These are phyloP conservation scores for Thyatira batis DNA, from an alignment of 2,888 invertebrate genomes.

Conservation along the genomic window DNA sequence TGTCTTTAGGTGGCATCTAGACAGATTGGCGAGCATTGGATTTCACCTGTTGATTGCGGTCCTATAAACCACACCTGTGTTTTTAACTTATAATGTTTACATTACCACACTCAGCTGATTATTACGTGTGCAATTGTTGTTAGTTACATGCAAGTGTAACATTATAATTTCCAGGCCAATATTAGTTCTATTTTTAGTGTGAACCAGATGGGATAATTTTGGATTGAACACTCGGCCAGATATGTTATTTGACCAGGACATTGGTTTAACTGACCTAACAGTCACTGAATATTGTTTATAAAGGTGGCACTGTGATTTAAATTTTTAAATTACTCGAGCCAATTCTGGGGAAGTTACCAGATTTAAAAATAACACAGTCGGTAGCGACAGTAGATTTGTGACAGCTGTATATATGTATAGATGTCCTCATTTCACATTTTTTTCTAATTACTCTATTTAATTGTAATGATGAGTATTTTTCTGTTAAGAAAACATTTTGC, in stretches of 20 bases:
- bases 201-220: conserved; percentile 59
- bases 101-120: conserved; percentile 26
- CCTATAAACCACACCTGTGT: conserved; percentile 37
- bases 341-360: conserved; percentile 54
- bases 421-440: conserved; percentile 34
- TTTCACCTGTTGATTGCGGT: conserved; percentile 70
- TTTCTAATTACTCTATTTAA: conserved; percentile 57
- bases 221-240: conserved; percentile 40
- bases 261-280: conserved; percentile 24
- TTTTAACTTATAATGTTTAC: conserved; percentile 50
- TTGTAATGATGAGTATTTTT: neutral
- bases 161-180: conserved; percentile 63
- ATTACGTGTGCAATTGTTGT: conserved; percentile 32
- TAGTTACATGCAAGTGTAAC: conserved; percentile 18
- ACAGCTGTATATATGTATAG: conserved; percentile 38
- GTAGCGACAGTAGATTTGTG: conserved; percentile 45
- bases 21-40: conserved; percentile 35
- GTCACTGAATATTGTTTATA: conserved; percentile 13
- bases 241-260: conserved; percentile 16
- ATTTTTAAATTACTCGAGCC: conserved; percentile 34
- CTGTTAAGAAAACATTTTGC: neutral
- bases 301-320: conserved; percentile 21
- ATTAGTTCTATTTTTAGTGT: conserved; percentile 67
- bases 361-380: conserved; percentile 69
- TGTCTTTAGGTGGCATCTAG: conserved; percentile 27